Base-by-base conservation (phyloP, 92 coral and sea anemone genomes). In the Parazoanthus darwini region DNA sequence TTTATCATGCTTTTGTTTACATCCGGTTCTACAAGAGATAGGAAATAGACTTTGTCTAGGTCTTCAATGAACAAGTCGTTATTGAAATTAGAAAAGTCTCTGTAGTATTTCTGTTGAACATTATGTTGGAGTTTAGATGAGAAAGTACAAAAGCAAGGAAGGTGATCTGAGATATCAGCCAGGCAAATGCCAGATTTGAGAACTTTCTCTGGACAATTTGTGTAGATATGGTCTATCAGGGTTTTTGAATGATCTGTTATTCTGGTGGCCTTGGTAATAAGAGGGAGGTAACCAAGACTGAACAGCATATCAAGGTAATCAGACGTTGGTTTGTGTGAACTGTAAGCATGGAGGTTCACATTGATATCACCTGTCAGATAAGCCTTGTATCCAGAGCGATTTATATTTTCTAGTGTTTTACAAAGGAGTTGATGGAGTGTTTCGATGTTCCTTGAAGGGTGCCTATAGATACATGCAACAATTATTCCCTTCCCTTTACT, bases 301-400 rank as follows among this genome's bases (percentile, higher is more conserved):
- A 29, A 29, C 33, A 29, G 33, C 33, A 29, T 29, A 29, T 29
- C 33, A 29, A 29, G 33, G 0, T 29, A 29, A 29, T 29, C 33
- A 29, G 33, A 29, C 0, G 33, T 29, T 46, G 71, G 39, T 46
- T 81, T 81, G 76, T 83, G 79, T 1, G 77, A 58, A 67, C 46
- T 86, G 81, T 74, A 86, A 43, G 36, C 46, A 44, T 23, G 81
- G 50, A 86, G 33, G 50, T 86, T 86, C 22, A 86, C 50, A 74
- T 86, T 86, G 23, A 74, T 86, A 86, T 86, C 89, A 2, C 89
- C 82, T 46, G 50, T 38, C 58, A 85, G 18, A 85, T 43, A 65
- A 71, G 71, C 44, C 50, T 86, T 82, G 33, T 86, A 66, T 74
- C 33, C 33, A 29, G 33, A 29, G 33, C 33, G 33, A 29, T 29